Evolutionary conservation across 2,113 vertebrate species (phyloP), one percentile per base, ranked within the genome.

Genomic region (Galbula dea): DNA sequence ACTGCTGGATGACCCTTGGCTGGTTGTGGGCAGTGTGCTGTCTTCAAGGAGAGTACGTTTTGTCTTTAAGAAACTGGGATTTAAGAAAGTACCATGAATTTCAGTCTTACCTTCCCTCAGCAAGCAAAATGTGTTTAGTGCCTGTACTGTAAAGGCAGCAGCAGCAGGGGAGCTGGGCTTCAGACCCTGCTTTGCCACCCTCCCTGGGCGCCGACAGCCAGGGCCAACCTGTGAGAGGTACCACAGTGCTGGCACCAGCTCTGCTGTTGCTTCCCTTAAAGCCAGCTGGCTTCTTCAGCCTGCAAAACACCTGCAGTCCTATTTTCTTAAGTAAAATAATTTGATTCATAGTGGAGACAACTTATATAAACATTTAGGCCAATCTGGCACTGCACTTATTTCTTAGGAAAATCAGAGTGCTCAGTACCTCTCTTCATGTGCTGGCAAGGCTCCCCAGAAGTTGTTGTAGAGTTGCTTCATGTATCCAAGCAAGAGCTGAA

Each of bases 181-280:
- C 5, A 3, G 59, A 14, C 7, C 45, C 37, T 2, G 8, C 39
- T 68, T 45, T 30, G 49, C 52, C 58, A 22, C 59, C 16, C 34
- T 63, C 16, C 34, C 36, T 65, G 67, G 8, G 61, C 12, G 27
- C 16, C 3, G 4, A 41, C 37, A 36, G 41, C 18, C 5, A 4
- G 66, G 21, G 34, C 8, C 72, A 71, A 41, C 16, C 63, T 46
- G 34, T 4, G 52, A 20, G 32, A 46, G 15, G 7, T 45, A 15
- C 17, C 0, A 1, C 39, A 30, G 32, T 0, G 6, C 48, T 48
- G 71, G 86, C n/a, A 19, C 49, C 0, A 0, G 6, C 12, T 20
- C 63, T 89, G 45, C 58, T 61, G 81, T 26, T 52, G 27, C 30
- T 73, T 16, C 17, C 68, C 45, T 12, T 27, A 52, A 69, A 41